A percentile compares a stretch with the other conserved stretches of the same genome.
Evolutionary conservation across 2,113 vertebrate species (phyloP).

Genomic region (Pachypanchax playfairii): DNA sequence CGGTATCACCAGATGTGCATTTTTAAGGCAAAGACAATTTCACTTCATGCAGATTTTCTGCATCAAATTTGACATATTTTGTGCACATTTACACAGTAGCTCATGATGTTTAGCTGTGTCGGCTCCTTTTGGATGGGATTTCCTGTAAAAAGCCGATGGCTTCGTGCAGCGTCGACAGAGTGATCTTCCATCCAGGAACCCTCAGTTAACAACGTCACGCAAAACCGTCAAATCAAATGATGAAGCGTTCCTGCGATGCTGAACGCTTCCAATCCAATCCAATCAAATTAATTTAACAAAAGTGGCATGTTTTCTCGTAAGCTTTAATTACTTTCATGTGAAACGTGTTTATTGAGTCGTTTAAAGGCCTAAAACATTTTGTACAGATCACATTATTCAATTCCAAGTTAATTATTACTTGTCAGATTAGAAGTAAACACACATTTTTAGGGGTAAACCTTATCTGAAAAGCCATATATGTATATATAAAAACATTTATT

Average conservation of each 20-base stretch:
- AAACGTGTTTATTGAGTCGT: background rate
- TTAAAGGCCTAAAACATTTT: background rate
- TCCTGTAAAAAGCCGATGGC: conserved; percentile 40
- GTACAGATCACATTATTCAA: background rate
- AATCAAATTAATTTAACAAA: background rate
- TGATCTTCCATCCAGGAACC: conserved; percentile 58
- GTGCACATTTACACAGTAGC: conserved; percentile 25
- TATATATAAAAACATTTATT: conserved; percentile 8
- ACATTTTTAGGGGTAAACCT: too few species aligned
- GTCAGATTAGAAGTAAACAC: background rate
- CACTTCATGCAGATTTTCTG: conserved; percentile 25
- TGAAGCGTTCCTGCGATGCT: background rate
- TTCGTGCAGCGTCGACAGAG: conserved; percentile 49
- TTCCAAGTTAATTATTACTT: background rate
- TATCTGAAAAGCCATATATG: background rate
- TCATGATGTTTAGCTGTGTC: conserved; percentile 39
- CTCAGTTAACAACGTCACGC: conserved; percentile 39
- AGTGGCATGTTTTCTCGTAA: background rate
- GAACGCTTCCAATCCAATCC: background rate
- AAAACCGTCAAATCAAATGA: conserved; percentile 27
- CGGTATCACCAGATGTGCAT: conserved; percentile 33
- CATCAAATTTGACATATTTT: conserved; percentile 16
- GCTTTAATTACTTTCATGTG: background rate
- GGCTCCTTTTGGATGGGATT: conserved; percentile 58
- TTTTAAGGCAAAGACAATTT: conserved; percentile 19